These are phyloP conservation scores for Brachyalestes nurse DNA, from an alignment of 2,797 vertebrate genomes.

Conservation along the genomic window DNA sequence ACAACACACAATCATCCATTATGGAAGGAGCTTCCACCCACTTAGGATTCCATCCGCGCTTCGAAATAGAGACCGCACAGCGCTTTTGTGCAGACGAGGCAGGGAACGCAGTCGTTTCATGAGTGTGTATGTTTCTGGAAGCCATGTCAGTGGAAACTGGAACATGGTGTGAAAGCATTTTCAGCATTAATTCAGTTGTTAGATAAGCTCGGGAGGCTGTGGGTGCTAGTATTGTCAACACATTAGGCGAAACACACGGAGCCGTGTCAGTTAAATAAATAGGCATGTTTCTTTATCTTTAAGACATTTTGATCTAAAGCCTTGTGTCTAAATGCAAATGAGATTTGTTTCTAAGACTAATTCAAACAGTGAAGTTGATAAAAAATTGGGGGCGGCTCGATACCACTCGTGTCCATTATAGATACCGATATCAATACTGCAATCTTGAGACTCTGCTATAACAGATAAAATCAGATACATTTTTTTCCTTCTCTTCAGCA, in stretches of 20 bases:
- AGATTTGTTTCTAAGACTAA: too few relatives aligned
- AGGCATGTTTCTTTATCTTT: too few relatives aligned
- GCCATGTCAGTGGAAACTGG: slow-evolving; percentile 10
- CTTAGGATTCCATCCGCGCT: slow-evolving; percentile 27
- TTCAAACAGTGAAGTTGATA: too few relatives aligned
- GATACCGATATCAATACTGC: too few relatives aligned
- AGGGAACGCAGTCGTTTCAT: background rate
- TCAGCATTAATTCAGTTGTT: background rate
- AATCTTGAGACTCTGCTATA: too few relatives aligned
- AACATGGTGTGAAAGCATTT: slow-evolving; percentile 6
- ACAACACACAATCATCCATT: slow-evolving; percentile 39
- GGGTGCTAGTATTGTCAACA: background rate
- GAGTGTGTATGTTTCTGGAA: slow-evolving; percentile 24
- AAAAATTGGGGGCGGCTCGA: too few relatives aligned
- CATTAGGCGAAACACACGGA: background rate
- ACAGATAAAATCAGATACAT: too few relatives aligned
- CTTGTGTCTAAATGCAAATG: background rate
- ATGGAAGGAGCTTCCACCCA: slow-evolving; percentile 22
- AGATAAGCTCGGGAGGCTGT: background rate
- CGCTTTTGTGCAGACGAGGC: slow-evolving; percentile 11
- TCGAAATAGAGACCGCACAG: background rate
- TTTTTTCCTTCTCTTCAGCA: too few relatives aligned
- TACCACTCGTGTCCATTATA: too few relatives aligned
- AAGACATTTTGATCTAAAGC: too few relatives aligned
- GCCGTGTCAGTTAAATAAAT: background rate